A percentile compares a stretch with the other conserved stretches of the same genome.
phyloP scores from a whole-genome alignment of 1,140 invertebrate species.

The Drosophila littoralis region DNA sequence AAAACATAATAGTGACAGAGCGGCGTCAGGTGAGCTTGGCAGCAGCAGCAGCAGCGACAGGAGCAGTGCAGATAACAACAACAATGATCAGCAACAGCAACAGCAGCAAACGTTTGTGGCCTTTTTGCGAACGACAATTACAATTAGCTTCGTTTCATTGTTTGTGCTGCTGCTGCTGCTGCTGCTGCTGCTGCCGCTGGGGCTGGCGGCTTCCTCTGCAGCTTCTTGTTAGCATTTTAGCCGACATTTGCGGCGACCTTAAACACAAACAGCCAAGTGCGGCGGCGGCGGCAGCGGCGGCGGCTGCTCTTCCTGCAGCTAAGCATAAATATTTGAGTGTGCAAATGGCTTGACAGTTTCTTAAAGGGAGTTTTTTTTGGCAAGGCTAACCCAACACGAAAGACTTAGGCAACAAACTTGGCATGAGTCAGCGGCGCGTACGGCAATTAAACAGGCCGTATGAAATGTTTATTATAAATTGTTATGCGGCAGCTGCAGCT shows the following conservation, averaged over 20 bases:
- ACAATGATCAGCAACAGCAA: slow-evolving; percentile 36
- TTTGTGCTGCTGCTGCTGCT: slow-evolving; percentile 28
- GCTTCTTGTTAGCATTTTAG: slow-evolving; percentile 79
- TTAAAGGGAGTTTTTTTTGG: background rate
- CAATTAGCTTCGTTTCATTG: slow-evolving; percentile 81
- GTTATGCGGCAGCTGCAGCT: slow-evolving; percentile 59
- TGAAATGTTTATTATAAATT: slow-evolving; percentile 65
- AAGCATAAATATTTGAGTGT: background rate
- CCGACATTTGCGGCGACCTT: slow-evolving; percentile 79
- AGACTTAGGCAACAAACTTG: slow-evolving; percentile 32
- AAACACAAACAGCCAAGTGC: slow-evolving; percentile 45
- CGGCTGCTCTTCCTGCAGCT: slow-evolving; percentile 3
- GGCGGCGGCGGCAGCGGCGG: background rate
- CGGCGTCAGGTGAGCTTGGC: slow-evolving; percentile 67
- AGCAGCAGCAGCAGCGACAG: slow-evolving; percentile 27
- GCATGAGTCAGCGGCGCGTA: slow-evolving; percentile 57
- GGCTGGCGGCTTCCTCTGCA: slow-evolving; percentile 66
- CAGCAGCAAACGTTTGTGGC: slow-evolving; percentile 64
- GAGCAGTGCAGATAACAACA: slow-evolving; percentile 45
- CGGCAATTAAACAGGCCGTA: slow-evolving; percentile 63
- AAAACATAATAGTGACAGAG: slow-evolving; percentile 78
- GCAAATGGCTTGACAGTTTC: slow-evolving; percentile 3
- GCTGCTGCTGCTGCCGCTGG: too few species aligned
- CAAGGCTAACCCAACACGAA: slow-evolving; percentile 16
- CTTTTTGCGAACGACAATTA: slow-evolving; percentile 81